phyloP scores from a whole-genome alignment of 2,888 invertebrate genomes.

The Junonia oenone region DNA sequence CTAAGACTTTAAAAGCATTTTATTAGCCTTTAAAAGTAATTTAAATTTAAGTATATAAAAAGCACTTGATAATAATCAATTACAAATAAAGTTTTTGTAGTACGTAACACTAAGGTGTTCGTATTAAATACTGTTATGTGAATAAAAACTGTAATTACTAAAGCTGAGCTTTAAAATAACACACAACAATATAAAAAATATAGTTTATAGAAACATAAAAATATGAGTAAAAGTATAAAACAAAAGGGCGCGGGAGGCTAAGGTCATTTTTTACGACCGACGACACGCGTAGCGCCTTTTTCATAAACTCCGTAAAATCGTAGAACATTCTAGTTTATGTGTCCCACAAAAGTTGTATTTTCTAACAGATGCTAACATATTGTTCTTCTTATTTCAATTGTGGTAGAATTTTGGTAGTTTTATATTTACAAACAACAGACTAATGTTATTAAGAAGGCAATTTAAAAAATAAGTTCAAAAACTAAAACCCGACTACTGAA shows the following conservation, averaged over 20 bases:
- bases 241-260: conserved; percentile 17
- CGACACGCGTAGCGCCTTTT: conserved; percentile 24
- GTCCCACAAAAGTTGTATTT: background rate
- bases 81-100: too few species aligned
- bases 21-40: too few species aligned
- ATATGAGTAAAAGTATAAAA: background rate
- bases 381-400: background rate
- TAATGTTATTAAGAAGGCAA: too few species aligned
- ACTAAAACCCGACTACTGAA: too few species aligned
- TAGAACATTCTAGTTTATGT: conserved; percentile 12
- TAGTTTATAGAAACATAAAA: background rate
- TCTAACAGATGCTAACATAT: background rate
- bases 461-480: too few species aligned
- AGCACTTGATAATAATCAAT: too few species aligned
- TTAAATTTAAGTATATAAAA: too few species aligned
- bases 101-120: background rate
- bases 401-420: background rate
- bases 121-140: too few species aligned
- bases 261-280: conserved; percentile 25
- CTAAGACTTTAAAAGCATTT: too few species aligned
- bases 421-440: background rate
- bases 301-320: conserved; percentile 19
- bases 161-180: too few species aligned
- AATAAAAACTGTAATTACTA: too few species aligned
- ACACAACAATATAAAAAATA: background rate